phyloP scores from a whole-genome alignment of 2,797 vertebrate genomes.

The Poeciliopsis paucimaculata region DNA sequence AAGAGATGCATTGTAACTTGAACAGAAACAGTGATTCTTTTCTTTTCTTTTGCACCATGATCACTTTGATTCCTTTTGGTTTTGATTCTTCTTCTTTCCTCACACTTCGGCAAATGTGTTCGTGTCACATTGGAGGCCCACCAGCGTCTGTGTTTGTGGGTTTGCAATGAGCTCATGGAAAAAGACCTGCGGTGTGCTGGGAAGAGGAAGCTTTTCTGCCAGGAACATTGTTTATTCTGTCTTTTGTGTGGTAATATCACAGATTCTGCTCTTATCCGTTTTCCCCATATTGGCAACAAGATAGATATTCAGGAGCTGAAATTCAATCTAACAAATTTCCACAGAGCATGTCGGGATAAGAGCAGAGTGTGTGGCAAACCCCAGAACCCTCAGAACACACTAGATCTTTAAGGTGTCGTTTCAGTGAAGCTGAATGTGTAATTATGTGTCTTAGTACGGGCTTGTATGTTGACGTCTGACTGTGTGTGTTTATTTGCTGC shows the following conservation, averaged over 20 bases:
- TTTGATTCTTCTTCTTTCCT: constrained; percentile 58
- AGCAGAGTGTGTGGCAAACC: constrained; percentile 60
- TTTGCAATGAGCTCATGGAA: constrained; percentile 78
- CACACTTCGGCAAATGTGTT: constrained; percentile 68
- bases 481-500: constrained; percentile 26
- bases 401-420: constrained; percentile 45
- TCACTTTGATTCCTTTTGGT: constrained; percentile 28
- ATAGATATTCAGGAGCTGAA: constrained; percentile 28
- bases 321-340: constrained; percentile 3
- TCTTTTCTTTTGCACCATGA: constrained; percentile 38
- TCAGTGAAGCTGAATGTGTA: constrained; percentile 47
- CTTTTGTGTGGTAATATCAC: constrained; percentile 67
- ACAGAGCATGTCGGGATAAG: constrained; percentile 26
- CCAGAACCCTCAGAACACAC: constrained; percentile 31
- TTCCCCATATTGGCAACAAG: constrained; percentile 35
- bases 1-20: constrained; percentile 73
- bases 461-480: constrained; percentile 27
- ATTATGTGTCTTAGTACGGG: constrained; percentile 15
- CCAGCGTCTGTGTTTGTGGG: constrained; percentile 68
- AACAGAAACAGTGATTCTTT: constrained; percentile 34
- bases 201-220: constrained; percentile 66
- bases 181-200: constrained; percentile 71
- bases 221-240: constrained; percentile 72
- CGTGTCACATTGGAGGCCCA: constrained; percentile 73
- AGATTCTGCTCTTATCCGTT: constrained; percentile 68